Evolutionary conservation across 1,140 invertebrate genomes (phyloP).

Genomic region (Antheraea mylitta): DNA sequence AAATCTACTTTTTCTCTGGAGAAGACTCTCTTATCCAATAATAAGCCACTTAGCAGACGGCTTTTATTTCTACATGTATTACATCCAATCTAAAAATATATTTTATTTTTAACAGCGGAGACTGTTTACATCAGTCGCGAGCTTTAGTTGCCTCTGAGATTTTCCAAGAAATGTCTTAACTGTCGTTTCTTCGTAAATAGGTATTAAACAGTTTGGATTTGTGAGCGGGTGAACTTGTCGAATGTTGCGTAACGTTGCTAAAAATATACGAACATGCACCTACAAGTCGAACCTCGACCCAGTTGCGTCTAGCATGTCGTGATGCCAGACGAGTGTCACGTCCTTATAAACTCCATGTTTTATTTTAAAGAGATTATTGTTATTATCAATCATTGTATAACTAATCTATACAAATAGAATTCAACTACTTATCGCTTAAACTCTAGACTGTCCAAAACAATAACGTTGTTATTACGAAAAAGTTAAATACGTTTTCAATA

Average conservation of each 20-base stretch:
- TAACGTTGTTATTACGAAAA: too few relatives aligned
- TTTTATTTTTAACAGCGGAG: background rate
- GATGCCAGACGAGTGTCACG: conserved; percentile 20
- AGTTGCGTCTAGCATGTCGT: conserved; percentile 36
- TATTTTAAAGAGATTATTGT: conserved; percentile 3
- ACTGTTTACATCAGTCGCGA: background rate
- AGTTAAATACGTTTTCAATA: too few relatives aligned
- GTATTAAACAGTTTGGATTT: background rate
- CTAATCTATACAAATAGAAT: too few relatives aligned
- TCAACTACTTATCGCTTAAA: too few relatives aligned
- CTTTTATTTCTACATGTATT: too few relatives aligned
- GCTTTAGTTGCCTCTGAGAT: background rate
- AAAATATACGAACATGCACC: conserved; percentile 47
- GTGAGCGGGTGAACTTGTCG: conserved; percentile 13
- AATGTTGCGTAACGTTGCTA: conserved; percentile 51
- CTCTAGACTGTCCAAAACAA: too few relatives aligned
- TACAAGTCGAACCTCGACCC: conserved; percentile 50
- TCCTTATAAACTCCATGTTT: background rate
- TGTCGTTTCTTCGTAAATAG: background rate
- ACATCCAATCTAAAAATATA: background rate
- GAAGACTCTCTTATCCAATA: too few relatives aligned
- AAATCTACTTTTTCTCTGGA: too few relatives aligned
- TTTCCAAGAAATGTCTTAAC: background rate
- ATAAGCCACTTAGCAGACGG: too few relatives aligned
- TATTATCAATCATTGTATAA: background rate